Evolutionary conservation across 2,113 vertebrate genomes (phyloP).

Genomic region (Verasper variegatus): DNA sequence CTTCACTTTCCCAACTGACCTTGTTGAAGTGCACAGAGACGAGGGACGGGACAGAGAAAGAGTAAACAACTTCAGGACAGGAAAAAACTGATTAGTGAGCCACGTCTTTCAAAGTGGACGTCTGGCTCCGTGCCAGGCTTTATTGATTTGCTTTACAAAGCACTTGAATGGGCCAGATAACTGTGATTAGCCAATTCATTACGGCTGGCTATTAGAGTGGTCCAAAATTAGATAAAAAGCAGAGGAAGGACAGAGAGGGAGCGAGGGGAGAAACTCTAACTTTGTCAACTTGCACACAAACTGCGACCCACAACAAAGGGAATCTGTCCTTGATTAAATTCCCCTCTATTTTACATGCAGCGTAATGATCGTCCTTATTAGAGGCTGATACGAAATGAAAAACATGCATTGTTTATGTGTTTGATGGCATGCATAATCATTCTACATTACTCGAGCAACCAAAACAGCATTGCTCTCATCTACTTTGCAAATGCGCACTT

Average conservation of each 20-base stretch:
- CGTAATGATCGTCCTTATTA: slow-evolving; percentile 56
- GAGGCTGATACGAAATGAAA: slow-evolving; percentile 30
- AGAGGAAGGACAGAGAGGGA: slow-evolving; percentile 46
- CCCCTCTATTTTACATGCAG: slow-evolving; percentile 39
- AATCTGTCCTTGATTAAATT: slow-evolving; percentile 39
- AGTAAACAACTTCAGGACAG: slow-evolving; percentile 72
- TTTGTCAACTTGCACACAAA: slow-evolving; percentile 60
- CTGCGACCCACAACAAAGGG: slow-evolving; percentile 31
- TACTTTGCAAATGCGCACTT: slow-evolving; percentile 53
- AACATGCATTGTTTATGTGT: slow-evolving; percentile 61
- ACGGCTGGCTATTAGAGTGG: slow-evolving; percentile 75
- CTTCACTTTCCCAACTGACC: slow-evolving; percentile 54
- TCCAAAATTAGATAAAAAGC: slow-evolving; percentile 80
- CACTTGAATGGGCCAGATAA: slow-evolving; percentile 81
- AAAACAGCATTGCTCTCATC: slow-evolving; percentile 54
- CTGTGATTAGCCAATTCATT: slow-evolving; percentile 86
- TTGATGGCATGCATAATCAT: slow-evolving; percentile 62
- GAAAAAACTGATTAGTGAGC: slow-evolving; percentile 65
- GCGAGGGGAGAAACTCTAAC: slow-evolving; percentile 41
- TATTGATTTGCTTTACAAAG: slow-evolving; percentile 85
- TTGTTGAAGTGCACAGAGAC: slow-evolving; percentile 52
- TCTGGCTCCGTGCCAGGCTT: slow-evolving; percentile 74
- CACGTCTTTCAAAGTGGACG: slow-evolving; percentile 79
- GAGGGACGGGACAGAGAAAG: slow-evolving; percentile 25
- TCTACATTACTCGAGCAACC: slow-evolving; percentile 49